Conservation (phyloP, 2,888 invertebrate species). For the Galerucella pusilla region DNA sequence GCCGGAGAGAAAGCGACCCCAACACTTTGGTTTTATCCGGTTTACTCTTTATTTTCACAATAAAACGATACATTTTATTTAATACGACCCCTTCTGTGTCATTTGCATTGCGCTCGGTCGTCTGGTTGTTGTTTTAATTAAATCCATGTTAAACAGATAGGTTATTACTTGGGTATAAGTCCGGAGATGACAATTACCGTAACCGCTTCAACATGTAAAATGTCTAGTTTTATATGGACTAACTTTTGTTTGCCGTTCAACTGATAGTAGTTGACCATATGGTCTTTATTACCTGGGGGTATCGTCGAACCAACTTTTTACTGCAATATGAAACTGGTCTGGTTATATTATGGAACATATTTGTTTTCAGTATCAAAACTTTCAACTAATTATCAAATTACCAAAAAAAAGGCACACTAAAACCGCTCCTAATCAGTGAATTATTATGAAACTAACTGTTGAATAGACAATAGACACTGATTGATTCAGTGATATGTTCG, state of each 20-base stretch:
- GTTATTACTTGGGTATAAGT: conserved; percentile 35
- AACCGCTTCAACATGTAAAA: conserved; percentile 25
- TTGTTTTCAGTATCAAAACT: not conserved
- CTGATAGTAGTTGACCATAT: not conserved
- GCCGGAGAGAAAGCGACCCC: conserved; percentile 44
- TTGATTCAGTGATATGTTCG: no score
- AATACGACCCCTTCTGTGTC: conserved; percentile 39
- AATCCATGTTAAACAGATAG: conserved; percentile 43
- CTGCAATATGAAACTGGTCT: not conserved
- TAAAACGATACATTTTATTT: conserved; percentile 45
- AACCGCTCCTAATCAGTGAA: no score
- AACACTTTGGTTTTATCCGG: conserved; percentile 47
- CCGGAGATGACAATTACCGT: conserved; percentile 38
- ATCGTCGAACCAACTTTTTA: not conserved
- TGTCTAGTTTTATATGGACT: conserved; percentile 14
- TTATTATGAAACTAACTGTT: no score
- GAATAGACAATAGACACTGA: no score
- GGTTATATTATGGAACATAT: not conserved
- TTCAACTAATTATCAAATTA: no score
- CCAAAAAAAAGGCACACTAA: no score
- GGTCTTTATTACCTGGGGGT: not conserved
- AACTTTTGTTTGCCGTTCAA: not conserved
- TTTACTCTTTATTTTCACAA: conserved; percentile 42
- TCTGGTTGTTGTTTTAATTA: conserved; percentile 45
- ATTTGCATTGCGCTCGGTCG: conserved; percentile 42